A percentile compares a stretch with the other conserved stretches of the same genome.
Evolutionary conservation across 2,113 vertebrate species (phyloP).

Genomic region (Pachypanchax playfairii): DNA sequence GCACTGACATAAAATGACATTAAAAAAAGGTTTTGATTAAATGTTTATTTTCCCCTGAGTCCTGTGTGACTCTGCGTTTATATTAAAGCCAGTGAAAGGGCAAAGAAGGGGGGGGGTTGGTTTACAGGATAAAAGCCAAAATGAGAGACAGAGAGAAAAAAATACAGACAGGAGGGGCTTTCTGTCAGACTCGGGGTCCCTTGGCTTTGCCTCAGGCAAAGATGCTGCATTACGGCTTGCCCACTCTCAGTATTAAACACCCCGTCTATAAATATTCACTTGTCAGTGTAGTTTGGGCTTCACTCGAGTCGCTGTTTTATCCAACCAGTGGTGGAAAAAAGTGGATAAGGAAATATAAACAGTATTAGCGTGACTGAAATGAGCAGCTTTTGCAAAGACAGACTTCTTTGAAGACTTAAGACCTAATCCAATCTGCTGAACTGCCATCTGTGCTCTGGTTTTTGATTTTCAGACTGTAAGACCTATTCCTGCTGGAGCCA

Average conservation of each 20-base stretch:
- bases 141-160: constrained; percentile 22
- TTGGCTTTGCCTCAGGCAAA: constrained; percentile 59
- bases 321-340: constrained; percentile 21
- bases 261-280: constrained; percentile 48
- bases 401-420: constrained; percentile 76
- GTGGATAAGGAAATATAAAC: constrained; percentile 51
- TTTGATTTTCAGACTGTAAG: constrained; percentile 70
- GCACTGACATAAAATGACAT: constrained; percentile 19
- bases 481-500: constrained; percentile 58
- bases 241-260: constrained; percentile 51
- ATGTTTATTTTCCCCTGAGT: constrained; percentile 39
- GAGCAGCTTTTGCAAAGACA: constrained; percentile 49
- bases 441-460: constrained; percentile 55
- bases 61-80: constrained; percentile 10
- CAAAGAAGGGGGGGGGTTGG: background rate
- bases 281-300: constrained; percentile 37
- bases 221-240: constrained; percentile 53
- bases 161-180: constrained; percentile 24
- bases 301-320: constrained; percentile 35
- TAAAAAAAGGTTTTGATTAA: constrained; percentile 45
- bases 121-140: constrained; percentile 32
- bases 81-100: constrained; percentile 17
- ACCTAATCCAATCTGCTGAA: constrained; percentile 73
- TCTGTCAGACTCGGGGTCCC: constrained; percentile 39
- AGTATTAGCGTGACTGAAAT: constrained; percentile 63